Evolutionary conservation across 2,888 invertebrate genomes (phyloP).

Genomic region (Periphyllus acericola): DNA sequence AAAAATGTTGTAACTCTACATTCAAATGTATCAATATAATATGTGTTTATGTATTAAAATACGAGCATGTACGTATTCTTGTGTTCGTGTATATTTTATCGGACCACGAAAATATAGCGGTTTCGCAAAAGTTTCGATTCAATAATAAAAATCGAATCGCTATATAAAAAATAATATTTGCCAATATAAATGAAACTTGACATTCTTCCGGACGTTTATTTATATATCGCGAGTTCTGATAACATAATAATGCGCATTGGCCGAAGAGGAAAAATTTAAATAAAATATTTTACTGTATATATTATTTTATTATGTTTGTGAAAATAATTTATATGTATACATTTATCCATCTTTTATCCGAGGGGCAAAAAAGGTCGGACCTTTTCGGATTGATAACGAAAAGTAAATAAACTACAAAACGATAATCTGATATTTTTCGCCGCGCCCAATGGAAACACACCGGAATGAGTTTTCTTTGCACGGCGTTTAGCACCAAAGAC

Average conservation of each 20-base stretch:
- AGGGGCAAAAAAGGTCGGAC: neutral
- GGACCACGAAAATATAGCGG: neutral
- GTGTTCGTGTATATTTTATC: neutral
- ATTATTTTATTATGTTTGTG: neutral
- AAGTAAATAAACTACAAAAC: neutral
- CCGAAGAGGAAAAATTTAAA: conserved; percentile 1
- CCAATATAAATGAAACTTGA: neutral
- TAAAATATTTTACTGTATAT: neutral
- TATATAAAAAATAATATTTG: neutral
- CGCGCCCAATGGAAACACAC: neutral
- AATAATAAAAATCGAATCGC: neutral
- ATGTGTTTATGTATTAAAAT: no score
- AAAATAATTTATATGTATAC: neutral
- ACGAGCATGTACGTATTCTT: neutral
- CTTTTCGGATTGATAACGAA: neutral
- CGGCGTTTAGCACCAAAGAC: neutral
- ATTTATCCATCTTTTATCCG: neutral
- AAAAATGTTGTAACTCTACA: no score
- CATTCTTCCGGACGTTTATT: neutral
- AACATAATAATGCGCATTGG: neutral
- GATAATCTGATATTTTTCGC: neutral
- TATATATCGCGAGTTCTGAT: neutral
- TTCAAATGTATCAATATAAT: no score
- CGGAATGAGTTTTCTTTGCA: neutral
- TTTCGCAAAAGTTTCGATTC: neutral